phyloP scores from a whole-genome alignment of 2,888 invertebrate genomes.

The Drosophila rellima region DNA sequence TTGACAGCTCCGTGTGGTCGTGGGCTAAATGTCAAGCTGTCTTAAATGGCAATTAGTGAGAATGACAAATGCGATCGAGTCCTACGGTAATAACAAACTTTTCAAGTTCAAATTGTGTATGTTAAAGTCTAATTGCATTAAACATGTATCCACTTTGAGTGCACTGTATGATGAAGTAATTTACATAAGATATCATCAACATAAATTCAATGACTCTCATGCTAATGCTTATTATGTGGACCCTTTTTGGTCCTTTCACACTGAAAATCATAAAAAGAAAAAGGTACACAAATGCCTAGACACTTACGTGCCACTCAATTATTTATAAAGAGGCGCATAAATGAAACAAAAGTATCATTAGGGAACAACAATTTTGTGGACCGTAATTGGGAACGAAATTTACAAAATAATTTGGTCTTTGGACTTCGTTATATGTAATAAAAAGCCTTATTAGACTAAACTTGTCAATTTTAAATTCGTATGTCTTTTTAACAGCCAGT shows the following conservation, averaged over 20 bases:
- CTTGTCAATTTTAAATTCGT: not conserved
- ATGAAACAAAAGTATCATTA: conserved; percentile 35
- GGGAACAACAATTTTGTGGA: conserved; percentile 21
- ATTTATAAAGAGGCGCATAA: conserved; percentile 61
- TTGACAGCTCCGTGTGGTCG: conserved; percentile 35
- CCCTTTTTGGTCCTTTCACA: conserved; percentile 37
- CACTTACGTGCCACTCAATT: conserved; percentile 70
- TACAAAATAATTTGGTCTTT: conserved; percentile 3
- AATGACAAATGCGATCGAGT: conserved; percentile 15
- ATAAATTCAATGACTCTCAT: conserved; percentile 76
- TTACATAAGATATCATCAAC: conserved; percentile 68
- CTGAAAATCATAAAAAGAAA: conserved; percentile 19
- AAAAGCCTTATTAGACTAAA: not conserved
- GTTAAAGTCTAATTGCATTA: conserved; percentile 43
- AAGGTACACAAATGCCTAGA: conserved; percentile 39
- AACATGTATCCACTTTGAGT: conserved; percentile 37
- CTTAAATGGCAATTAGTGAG: conserved; percentile 54
- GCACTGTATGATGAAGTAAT: conserved; percentile 33
- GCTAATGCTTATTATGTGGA: conserved; percentile 44
- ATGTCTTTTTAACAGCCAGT: not conserved
- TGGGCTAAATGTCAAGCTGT: conserved; percentile 46
- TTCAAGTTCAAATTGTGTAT: not conserved
- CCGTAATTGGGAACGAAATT: conserved; percentile 31
- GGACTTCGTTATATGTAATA: not conserved
- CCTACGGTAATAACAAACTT: not conserved